Conservation (phyloP, 2,797 vertebrate genomes). For the Acomys russatus region DNA sequence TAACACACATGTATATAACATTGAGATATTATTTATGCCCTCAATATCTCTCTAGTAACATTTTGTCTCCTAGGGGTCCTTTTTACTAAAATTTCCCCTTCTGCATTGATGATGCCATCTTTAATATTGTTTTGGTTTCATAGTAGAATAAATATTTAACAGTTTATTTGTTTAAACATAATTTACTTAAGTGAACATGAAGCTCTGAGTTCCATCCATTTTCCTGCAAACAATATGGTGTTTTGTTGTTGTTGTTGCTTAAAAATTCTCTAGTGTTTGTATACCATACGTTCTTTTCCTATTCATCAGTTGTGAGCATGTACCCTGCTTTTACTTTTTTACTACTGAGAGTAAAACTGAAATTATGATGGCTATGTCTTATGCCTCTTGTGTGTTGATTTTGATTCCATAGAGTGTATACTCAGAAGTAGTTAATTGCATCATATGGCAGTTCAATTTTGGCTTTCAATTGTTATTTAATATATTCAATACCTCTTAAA, state of each 20-base stretch:
- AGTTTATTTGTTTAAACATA: neutral
- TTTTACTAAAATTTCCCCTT: neutral
- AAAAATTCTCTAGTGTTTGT: neutral
- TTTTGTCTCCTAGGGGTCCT: neutral
- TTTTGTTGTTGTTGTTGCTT: neutral
- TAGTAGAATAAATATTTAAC: neutral
- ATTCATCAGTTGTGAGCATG: neutral
- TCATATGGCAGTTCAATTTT: neutral
- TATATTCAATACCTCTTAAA: neutral
- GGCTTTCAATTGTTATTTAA: neutral
- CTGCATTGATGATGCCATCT: neutral
- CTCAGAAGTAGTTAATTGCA: neutral
- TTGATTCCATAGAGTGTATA: neutral
- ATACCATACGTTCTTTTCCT: neutral
- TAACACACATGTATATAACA: neutral
- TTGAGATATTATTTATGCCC: neutral
- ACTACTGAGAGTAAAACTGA: neutral
- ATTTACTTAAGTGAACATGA: neutral
- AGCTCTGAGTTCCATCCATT: neutral
- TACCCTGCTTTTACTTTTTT: neutral
- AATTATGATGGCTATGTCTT: neutral
- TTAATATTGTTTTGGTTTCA: neutral
- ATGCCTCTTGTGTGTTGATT: neutral
- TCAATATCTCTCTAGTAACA: neutral
- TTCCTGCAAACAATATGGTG: neutral